Percentiles rank a stretch among this genome's conserved stretches.
Conservation (phyloP, 2,113 vertebrate genomes). For the Prinia subflava region DNA sequence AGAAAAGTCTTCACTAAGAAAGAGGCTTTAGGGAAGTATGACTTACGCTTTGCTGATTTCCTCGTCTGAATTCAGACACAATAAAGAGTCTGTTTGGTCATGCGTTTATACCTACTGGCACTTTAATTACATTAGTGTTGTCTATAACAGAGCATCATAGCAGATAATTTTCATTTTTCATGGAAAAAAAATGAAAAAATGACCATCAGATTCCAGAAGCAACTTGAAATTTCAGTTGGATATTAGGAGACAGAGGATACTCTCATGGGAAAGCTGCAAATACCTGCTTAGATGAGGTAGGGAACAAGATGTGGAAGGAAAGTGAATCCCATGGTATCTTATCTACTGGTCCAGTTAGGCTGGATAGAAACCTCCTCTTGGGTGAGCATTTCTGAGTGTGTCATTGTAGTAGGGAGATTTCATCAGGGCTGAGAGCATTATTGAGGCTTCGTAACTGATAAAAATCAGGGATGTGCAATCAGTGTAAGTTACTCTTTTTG, state of each 20-base stretch:
- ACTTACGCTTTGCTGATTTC: neutral
- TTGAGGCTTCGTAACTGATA: neutral
- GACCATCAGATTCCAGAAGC: neutral
- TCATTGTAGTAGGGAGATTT: neutral
- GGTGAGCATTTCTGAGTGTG: neutral
- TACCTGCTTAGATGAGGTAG: neutral
- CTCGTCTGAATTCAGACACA: neutral
- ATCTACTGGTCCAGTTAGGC: neutral
- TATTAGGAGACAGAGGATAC: neutral
- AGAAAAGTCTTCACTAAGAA: neutral
- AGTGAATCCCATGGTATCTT: neutral
- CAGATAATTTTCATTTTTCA: neutral
- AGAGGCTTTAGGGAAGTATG: neutral
- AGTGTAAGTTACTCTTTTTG: neutral
- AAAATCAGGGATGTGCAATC: neutral
- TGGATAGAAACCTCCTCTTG: neutral
- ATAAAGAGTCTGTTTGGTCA: neutral
- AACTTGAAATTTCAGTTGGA: neutral
- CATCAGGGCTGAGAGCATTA: neutral
- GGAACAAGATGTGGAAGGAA: neutral
- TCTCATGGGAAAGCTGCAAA: neutral
- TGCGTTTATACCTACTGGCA: neutral
- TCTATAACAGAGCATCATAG: neutral
- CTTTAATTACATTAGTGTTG: neutral
- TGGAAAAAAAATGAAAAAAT: neutral